Percentiles rank a stretch among this genome's conserved stretches.
Conservation (phyloP, 64 coral and sea anemone genomes). For the Dendrophyllia cribrosa region DNA sequence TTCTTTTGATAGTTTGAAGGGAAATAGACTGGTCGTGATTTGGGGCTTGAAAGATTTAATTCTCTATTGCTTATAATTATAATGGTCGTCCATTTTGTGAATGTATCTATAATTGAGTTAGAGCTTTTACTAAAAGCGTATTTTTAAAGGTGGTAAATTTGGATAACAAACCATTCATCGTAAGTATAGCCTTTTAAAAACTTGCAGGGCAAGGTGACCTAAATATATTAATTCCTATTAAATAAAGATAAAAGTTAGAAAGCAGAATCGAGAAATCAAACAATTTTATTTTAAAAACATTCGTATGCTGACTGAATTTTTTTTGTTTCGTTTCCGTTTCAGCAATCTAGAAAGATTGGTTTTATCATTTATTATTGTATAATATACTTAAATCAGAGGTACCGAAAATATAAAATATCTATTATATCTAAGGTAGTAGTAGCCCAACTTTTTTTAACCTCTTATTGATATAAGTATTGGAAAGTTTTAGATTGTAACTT, state of each 20-base stretch:
- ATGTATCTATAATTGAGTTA: no score
- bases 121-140: not conserved
- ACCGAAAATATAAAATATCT: constrained; percentile 15
- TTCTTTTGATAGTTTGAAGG: no score
- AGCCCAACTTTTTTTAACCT: not conserved
- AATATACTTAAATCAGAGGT: constrained; percentile 15
- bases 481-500: not conserved
- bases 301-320: not conserved
- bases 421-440: not conserved
- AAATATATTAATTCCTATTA: no score
- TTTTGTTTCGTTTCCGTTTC: not conserved
- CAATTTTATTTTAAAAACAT: not conserved
- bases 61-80: no score
- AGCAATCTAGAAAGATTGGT: constrained; percentile 4
- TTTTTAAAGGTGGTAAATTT: no score
- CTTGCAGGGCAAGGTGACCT: no score
- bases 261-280: not conserved
- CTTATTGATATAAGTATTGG: not conserved
- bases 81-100: no score
- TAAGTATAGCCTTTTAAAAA: no score
- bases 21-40: no score
- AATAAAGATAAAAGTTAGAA: no score
- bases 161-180: no score
- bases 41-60: no score
- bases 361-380: constrained; percentile 18